Percentiles rank a stretch among this genome's conserved stretches.
Evolutionary conservation across 2,888 invertebrate species (phyloP).

Genomic region (Sepiola atlantica): DNA sequence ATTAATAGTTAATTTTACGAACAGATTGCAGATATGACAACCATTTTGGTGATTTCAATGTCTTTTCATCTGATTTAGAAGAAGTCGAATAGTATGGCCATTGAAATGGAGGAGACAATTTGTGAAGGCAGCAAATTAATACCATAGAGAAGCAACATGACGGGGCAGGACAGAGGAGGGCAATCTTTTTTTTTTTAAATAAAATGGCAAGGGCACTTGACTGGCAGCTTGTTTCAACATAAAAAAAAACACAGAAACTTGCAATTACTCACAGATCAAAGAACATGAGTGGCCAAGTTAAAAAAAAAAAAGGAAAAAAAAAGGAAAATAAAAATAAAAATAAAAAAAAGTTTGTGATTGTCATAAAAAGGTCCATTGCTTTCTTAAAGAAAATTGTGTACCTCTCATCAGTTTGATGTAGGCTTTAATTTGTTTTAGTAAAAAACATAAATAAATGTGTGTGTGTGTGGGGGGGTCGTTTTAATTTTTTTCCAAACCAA

Average conservation of each 20-base stretch:
- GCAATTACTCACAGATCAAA: not conserved
- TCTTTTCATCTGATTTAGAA: not conserved
- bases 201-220: not conserved
- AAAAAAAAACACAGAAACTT: not conserved
- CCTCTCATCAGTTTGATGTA: not conserved
- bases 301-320: not conserved
- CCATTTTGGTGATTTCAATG: not conserved
- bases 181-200: not conserved
- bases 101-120: not conserved
- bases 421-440: not conserved
- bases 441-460: too few relatives aligned
- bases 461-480: too few relatives aligned
- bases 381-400: not conserved
- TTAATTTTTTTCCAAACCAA: too few relatives aligned
- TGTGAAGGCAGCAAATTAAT: not conserved
- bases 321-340: not conserved
- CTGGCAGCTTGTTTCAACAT: not conserved
- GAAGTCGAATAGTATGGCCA: not conserved
- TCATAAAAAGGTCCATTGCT: slow-evolving; percentile 15
- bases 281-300: not conserved
- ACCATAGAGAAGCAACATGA: not conserved
- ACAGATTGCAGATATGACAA: not conserved
- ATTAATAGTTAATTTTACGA: not conserved
- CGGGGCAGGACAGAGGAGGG: not conserved
- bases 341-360: not conserved